Base-by-base conservation (phyloP, 2,888 invertebrate species). In the Ennomos quercinarius region DNA sequence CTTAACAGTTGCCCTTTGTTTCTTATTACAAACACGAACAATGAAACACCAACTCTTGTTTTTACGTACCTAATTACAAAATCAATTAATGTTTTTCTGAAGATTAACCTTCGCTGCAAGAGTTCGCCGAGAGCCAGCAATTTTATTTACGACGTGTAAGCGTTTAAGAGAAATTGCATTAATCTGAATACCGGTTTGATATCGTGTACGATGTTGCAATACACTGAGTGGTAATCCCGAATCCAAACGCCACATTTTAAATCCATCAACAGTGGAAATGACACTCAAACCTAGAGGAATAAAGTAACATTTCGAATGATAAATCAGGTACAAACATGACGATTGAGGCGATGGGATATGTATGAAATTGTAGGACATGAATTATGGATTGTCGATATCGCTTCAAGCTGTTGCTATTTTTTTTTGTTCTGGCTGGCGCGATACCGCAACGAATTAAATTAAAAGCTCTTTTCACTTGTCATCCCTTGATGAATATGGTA, bases 361-460 rank as follows among this genome's bases (percentile, higher is more conserved):
- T 91, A 92, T 92, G 89, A 91, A 91, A 92, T 91, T 92, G 91
- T 91, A 84, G 84, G 89, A 91, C 92, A 92, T 92, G 91, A 92
- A 92, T 92, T 91, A 92, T 92, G 91, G 91, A 92, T 92, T 92
- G 91, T 91, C 92, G 92, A 92, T 92, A 91, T 88, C 88, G 91
- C 91, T 90, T 81, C 91, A 91, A 92, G 92, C 92, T 92, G 92
- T 91, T 90, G 87, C 89, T 87, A 82, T 89, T 79, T 89, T 89
- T 91, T 87, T 83, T 86, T 82, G 86, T 87, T 73, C 86, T 85
- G 27, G 27, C 86, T 73, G 84, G 85, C 86, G 85, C 86, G 85
- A 87, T 86, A 89, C 92, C 91, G 86, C 91, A 91, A 85, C 91
- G 92, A 91, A 92, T 92, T 91, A 91, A 92, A 92, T 92, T 92